Evolutionary conservation across 2,113 vertebrate species (phyloP).

Genomic region (Redunca redunca): DNA sequence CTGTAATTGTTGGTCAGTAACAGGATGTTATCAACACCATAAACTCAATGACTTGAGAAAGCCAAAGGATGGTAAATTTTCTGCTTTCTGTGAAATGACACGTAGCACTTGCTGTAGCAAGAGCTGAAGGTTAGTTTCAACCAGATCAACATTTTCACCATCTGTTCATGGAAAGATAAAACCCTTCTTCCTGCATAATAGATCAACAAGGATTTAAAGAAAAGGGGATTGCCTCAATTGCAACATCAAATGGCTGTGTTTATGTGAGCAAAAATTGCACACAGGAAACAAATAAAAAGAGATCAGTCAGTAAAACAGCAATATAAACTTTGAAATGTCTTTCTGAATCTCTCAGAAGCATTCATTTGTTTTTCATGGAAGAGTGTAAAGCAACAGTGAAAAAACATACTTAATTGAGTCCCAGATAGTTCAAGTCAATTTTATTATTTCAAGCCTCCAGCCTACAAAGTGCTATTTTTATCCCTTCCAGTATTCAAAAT

Average conservation of each 20-base stretch:
- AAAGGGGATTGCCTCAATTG: conserved; percentile 41
- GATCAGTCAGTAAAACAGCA: not conserved
- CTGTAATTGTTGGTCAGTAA: not conserved
- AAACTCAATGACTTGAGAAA: not conserved
- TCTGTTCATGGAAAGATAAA: conserved; percentile 53
- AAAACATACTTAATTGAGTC: not conserved
- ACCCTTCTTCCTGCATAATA: conserved; percentile 23
- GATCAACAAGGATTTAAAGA: not conserved
- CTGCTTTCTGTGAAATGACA: not conserved
- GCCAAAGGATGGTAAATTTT: not conserved
- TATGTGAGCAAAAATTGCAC: conserved; percentile 12
- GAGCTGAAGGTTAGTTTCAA: conserved; percentile 27
- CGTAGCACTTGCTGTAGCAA: not conserved
- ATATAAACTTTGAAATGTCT: conserved; percentile 4
- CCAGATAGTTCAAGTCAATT: not conserved
- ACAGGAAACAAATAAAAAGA: conserved; percentile 39
- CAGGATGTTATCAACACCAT: not conserved
- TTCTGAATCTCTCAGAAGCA: not conserved
- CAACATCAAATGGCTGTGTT: conserved; percentile 39
- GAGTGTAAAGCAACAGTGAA: not conserved
- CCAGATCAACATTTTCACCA: not conserved
- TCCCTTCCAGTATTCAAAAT: not conserved
- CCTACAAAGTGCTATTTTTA: conserved; percentile 10
- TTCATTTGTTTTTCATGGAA: conserved; percentile 35
- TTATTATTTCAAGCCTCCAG: conserved; percentile 18